Percentiles rank a stretch among this genome's conserved stretches.
Evolutionary conservation across 2,797 vertebrate genomes (phyloP).

Genomic region (Gadopsis bispinosus): DNA sequence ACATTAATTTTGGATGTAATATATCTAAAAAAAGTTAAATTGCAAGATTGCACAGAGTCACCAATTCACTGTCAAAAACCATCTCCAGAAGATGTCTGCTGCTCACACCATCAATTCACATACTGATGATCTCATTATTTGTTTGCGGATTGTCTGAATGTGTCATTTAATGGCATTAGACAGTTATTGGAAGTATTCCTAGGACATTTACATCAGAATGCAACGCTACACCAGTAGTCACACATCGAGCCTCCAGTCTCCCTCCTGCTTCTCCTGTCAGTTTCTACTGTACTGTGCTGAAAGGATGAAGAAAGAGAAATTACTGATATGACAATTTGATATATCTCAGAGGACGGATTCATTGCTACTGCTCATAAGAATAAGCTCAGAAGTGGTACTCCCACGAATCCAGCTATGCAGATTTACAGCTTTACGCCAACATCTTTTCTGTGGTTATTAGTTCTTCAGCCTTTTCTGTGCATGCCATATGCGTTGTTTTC

Average conservation of each 20-base stretch:
- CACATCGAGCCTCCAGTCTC: background rate
- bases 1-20: background rate
- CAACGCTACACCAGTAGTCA: background rate
- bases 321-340: constrained; percentile 5
- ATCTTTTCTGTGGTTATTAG: background rate
- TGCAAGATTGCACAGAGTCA: background rate
- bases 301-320: constrained; percentile 9
- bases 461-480: background rate
- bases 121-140: background rate
- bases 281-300: background rate
- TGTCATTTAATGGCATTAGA: background rate
- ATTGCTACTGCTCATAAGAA: constrained; percentile 16
- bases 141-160: background rate
- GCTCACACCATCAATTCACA: background rate
- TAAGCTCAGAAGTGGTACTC: background rate
- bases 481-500: background rate
- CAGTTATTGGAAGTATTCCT: background rate
- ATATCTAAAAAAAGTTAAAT: background rate
- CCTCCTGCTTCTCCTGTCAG: background rate
- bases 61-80: background rate
- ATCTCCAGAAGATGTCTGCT: background rate
- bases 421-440: too few relatives aligned
- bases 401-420: background rate
- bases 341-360: background rate
- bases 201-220: background rate